A percentile compares a stretch with the other conserved stretches of the same genome.
Evolutionary conservation across 2,797 vertebrate genomes (phyloP).

Genomic region (Cheirogaleus major): DNA sequence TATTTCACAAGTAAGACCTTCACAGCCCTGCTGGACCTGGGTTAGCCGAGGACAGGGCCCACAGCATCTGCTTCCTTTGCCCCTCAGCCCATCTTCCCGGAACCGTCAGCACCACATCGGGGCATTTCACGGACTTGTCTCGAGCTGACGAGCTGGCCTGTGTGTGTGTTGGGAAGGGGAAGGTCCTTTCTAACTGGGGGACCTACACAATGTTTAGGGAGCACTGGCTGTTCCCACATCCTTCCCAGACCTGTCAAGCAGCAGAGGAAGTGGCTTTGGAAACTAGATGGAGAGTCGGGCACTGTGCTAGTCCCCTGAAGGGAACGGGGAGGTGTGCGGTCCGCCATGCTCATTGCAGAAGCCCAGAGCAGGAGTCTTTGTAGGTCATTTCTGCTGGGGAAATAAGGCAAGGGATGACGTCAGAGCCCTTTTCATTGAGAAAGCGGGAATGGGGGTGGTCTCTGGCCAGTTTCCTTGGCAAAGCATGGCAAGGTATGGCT

Average conservation of each 20-base stretch:
- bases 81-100: background rate
- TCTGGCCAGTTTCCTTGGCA: conserved; percentile 43
- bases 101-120: rapidly evolving
- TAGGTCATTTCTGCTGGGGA: background rate
- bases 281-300: rapidly evolving
- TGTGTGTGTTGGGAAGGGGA: no score
- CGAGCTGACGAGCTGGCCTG: background rate
- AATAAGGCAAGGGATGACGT: background rate
- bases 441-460: background rate
- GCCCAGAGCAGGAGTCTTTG: background rate
- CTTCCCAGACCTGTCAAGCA: background rate
- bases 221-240: background rate
- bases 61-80: background rate
- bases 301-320: background rate
- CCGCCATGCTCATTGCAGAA: background rate
- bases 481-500: conserved; percentile 21
- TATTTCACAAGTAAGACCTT: background rate
- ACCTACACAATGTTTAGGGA: no score
- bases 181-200: background rate
- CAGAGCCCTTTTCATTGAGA: background rate
- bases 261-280: background rate
- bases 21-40: background rate
- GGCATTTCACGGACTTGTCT: background rate
- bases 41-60: background rate
- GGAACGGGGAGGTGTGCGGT: background rate